Conservation (phyloP, 2,888 invertebrate genomes). For the Lutraria lutraria region DNA sequence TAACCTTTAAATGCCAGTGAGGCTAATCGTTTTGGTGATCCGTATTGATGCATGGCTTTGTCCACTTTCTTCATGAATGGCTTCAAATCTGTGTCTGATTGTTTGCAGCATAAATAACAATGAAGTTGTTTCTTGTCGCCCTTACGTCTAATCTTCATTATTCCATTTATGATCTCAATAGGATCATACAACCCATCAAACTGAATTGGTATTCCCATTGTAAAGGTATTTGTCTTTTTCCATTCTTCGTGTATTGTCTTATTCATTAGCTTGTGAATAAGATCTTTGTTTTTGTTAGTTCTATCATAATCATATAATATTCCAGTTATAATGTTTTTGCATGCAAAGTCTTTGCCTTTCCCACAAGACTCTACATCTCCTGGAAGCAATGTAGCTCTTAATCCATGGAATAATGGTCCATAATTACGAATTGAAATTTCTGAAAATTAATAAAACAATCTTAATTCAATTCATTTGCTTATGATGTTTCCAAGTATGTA, state of each 20-base stretch:
- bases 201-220: neutral
- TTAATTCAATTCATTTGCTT: neutral
- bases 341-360: neutral
- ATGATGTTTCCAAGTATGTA: neutral
- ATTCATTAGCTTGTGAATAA: neutral
- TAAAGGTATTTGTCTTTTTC: neutral
- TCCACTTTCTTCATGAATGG: neutral
- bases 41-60: neutral
- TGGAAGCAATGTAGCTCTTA: neutral
- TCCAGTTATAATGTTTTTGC: neutral
- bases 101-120: neutral
- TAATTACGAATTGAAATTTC: neutral
- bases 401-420: neutral
- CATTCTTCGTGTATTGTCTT: neutral
- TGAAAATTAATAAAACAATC: neutral
- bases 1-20: neutral
- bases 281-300: neutral
- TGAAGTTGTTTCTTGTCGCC: neutral
- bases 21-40: neutral
- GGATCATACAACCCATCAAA: neutral
- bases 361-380: neutral
- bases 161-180: neutral
- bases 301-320: neutral
- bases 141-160: neutral
- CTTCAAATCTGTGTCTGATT: neutral